Conservation (phyloP, 1,140 invertebrate species). For the Drosophila micromelanica region DNA sequence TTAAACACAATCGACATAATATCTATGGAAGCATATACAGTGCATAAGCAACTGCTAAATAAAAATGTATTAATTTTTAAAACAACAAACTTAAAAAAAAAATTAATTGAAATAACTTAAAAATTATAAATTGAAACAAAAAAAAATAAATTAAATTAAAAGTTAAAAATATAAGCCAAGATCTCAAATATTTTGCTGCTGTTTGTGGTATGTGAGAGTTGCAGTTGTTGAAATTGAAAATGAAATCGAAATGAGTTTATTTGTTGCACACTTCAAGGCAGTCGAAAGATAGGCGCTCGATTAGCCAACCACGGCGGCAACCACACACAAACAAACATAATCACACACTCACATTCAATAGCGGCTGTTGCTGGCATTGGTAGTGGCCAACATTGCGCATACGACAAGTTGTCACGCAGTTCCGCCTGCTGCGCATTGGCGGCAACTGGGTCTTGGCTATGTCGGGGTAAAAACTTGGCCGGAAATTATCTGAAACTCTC, state of each 20-base stretch:
- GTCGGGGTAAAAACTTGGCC: constrained; percentile 72
- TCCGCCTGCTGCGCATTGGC: constrained; percentile 67
- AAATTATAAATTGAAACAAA: constrained; percentile 10
- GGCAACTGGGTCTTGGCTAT: constrained; percentile 55
- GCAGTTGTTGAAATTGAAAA: constrained; percentile 36
- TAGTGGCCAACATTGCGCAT: constrained; percentile 66
- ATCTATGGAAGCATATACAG: constrained; percentile 36
- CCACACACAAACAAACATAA: constrained; percentile 29
- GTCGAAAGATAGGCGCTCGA: constrained; percentile 48
- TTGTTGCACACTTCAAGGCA: constrained; percentile 43
- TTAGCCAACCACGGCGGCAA: constrained; percentile 73
- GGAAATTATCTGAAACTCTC: constrained; percentile 75
- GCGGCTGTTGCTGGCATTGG: constrained; percentile 71
- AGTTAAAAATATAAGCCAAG: constrained; percentile 28
- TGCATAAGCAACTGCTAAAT: constrained; percentile 54
- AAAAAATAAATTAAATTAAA: constrained; percentile 37
- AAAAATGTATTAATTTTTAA: constrained; percentile 20
- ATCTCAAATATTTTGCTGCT: constrained; percentile 48
- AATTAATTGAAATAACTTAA: constrained; percentile 23
- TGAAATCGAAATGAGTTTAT: constrained; percentile 29
- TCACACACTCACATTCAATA: constrained; percentile 36
- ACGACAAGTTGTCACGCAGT: constrained; percentile 66
- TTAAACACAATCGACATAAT: constrained; percentile 3
- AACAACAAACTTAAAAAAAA: constrained; percentile 3
- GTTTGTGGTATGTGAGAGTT: constrained; percentile 70